phyloP scores from a whole-genome alignment of 2,797 vertebrate genomes.

The Enteromius mattozi region DNA sequence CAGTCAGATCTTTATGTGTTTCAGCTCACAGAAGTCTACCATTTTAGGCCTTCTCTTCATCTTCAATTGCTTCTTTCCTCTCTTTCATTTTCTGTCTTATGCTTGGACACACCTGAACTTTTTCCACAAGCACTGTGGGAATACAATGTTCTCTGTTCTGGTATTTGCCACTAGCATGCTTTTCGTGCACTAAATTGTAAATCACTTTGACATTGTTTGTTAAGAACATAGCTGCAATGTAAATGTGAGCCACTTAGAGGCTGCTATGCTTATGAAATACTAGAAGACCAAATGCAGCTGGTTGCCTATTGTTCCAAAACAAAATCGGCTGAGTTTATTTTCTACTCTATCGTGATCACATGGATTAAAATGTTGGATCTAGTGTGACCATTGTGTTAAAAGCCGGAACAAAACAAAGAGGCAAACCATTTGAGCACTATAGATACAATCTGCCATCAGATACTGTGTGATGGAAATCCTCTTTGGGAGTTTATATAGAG shows the following conservation, averaged over 20 bases:
- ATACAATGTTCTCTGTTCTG: not conserved
- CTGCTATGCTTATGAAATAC: conserved; percentile 41
- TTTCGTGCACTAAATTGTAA: not conserved
- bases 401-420: conserved; percentile 46
- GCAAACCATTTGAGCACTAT: not conserved
- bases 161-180: not conserved
- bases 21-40: conserved; percentile 39
- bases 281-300: conserved; percentile 19
- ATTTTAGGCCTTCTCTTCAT: conserved; percentile 54
- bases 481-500: not conserved
- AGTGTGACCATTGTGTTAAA: conserved; percentile 33
- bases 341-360: conserved; percentile 24
- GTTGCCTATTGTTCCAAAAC: conserved; percentile 42
- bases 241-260: conserved; percentile 7
- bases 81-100: conserved; percentile 18
- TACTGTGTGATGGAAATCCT: not conserved
- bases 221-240: not conserved
- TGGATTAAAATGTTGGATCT: conserved; percentile 33
- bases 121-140: conserved; percentile 14
- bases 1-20: conserved; percentile 30
- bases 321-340: conserved; percentile 35
- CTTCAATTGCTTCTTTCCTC: conserved; percentile 6
- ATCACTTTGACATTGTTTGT: conserved; percentile 25
- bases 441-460: conserved; percentile 24
- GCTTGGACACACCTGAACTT: conserved; percentile 30